A percentile compares a stretch with the other conserved stretches of the same genome.
Conservation (phyloP, 1,140 invertebrate genomes). For the Cephus cinctus region DNA sequence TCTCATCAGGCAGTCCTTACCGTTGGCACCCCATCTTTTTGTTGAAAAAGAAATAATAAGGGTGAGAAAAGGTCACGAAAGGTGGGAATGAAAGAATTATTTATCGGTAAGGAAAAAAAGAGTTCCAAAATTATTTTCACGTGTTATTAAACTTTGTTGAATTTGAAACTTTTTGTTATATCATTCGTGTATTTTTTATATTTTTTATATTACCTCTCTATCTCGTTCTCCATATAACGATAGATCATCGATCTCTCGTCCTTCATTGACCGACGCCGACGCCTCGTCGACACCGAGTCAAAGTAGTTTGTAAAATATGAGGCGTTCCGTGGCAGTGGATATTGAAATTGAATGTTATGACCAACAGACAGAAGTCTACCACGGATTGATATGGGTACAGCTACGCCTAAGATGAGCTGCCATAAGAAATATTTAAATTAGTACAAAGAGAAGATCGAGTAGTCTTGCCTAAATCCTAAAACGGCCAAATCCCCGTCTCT, state of each 20-base stretch:
- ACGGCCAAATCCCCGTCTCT: too few relatives aligned
- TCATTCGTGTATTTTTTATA: neutral
- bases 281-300: constrained; percentile 14
- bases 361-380: constrained; percentile 43
- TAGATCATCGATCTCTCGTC: constrained; percentile 25
- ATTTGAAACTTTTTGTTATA: neutral
- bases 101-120: too few relatives aligned
- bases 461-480: too few relatives aligned
- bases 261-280: constrained; percentile 26
- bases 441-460: constrained; percentile 3
- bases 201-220: constrained; percentile 16
- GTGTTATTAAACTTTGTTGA: too few relatives aligned
- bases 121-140: too few relatives aligned
- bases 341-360: constrained; percentile 55
- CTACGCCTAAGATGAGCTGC: constrained; percentile 48
- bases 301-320: constrained; percentile 46
- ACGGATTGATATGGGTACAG: constrained; percentile 46
- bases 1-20: constrained; percentile 50
- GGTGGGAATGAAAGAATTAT: too few relatives aligned
- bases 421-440: constrained; percentile 6
- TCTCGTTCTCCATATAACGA: constrained; percentile 20
- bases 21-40: constrained; percentile 39
- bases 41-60: constrained; percentile 30
- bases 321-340: constrained; percentile 49
- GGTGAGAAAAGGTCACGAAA: too few relatives aligned